These are phyloP conservation scores for Chelon labrosus DNA, from an alignment of 2,797 vertebrate genomes.

Conservation along the genomic window DNA sequence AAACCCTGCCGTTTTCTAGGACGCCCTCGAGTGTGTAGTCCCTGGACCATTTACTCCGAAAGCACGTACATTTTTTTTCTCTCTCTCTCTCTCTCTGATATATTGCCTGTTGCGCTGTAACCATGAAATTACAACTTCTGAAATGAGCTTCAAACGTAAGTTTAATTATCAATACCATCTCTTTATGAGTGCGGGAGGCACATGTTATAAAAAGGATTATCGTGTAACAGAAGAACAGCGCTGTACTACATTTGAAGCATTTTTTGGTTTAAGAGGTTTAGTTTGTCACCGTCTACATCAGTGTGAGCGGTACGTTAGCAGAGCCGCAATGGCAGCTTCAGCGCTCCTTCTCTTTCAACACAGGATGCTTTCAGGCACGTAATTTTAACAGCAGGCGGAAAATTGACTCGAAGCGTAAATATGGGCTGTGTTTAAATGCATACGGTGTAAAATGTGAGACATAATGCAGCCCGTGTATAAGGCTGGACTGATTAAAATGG, in stretches of 20 bases:
- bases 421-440: background rate
- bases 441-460: background rate
- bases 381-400: background rate
- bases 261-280: too few species aligned
- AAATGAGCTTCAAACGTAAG: background rate
- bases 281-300: too few species aligned
- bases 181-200: too few species aligned
- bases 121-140: background rate
- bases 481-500: background rate
- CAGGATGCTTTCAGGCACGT: background rate
- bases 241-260: too few species aligned
- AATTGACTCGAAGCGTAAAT: background rate
- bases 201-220: too few species aligned
- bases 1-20: too few species aligned
- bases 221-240: too few species aligned
- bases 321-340: background rate
- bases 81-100: background rate
- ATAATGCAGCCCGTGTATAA: background rate
- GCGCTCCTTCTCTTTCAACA: background rate
- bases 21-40: too few species aligned
- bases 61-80: too few species aligned
- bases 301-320: background rate
- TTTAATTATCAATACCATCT: background rate
- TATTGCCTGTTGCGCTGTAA: background rate
- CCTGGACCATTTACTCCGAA: too few species aligned